These are phyloP conservation scores for Frankliniella intonsa DNA, from an alignment of 2,888 invertebrate species.

Conservation along the genomic window DNA sequence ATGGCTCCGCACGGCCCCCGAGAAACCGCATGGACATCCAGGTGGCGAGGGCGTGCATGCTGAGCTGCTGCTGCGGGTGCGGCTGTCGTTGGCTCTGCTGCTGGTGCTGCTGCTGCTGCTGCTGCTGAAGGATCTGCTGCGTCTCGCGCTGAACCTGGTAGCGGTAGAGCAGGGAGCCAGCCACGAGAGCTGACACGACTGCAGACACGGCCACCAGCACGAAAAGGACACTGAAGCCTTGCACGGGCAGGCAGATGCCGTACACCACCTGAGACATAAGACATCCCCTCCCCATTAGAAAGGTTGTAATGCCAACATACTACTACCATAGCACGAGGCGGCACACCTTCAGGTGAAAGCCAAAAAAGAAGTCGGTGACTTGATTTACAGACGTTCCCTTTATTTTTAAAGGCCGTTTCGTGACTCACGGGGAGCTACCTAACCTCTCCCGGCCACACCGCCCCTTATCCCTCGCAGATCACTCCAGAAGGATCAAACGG, in stretches of 20 bases:
- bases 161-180: slow-evolving; percentile 73
- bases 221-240: slow-evolving; percentile 83
- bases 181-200: slow-evolving; percentile 79
- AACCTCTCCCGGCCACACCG: too few relatives aligned
- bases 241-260: slow-evolving; percentile 85
- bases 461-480: too few relatives aligned
- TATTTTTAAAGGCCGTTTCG: too few relatives aligned
- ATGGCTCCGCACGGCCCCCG: not conserved
- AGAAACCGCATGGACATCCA: slow-evolving; percentile 68
- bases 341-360: too few relatives aligned
- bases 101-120: slow-evolving; percentile 40
- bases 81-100: slow-evolving; percentile 44
- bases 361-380: too few relatives aligned
- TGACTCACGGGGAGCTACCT: too few relatives aligned
- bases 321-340: too few relatives aligned
- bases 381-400: too few relatives aligned
- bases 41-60: slow-evolving; percentile 62
- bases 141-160: slow-evolving; percentile 72
- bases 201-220: slow-evolving; percentile 82
- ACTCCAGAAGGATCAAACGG: too few relatives aligned
- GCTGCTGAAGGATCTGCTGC: slow-evolving; percentile 39
- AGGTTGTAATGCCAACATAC: not conserved
- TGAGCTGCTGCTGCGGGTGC: slow-evolving; percentile 47
- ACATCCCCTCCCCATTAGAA: not conserved
- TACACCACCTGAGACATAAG: slow-evolving; percentile 56